phyloP scores from a whole-genome alignment of 1,140 invertebrate species.

The Zaprionus capensis region DNA sequence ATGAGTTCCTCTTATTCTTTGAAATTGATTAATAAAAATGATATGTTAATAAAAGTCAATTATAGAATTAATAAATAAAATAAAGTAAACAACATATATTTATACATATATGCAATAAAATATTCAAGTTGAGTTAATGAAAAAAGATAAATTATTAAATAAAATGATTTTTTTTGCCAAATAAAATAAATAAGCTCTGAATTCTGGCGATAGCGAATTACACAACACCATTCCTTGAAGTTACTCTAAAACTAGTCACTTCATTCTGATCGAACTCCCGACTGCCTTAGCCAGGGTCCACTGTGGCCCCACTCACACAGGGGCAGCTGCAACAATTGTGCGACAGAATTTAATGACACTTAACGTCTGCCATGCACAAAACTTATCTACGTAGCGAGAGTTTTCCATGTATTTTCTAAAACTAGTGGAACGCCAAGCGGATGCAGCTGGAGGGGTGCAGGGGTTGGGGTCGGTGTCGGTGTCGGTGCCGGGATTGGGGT shows the following conservation, averaged over 20 bases:
- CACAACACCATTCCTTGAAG: not conserved
- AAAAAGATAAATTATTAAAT: not conserved
- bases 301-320: not conserved
- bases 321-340: slow-evolving; percentile 42
- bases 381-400: slow-evolving; percentile 39
- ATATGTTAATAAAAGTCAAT: not conserved
- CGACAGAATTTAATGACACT: slow-evolving; percentile 64
- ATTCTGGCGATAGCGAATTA: too few species aligned
- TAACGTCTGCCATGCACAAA: slow-evolving; percentile 57
- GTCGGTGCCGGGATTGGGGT: not conserved
- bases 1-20: too few species aligned
- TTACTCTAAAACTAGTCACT: not conserved
- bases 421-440: slow-evolving; percentile 28
- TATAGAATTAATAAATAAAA: not conserved
- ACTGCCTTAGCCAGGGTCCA: not conserved
- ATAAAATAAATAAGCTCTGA: not conserved
- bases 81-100: not conserved
- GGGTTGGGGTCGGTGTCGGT: not conserved
- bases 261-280: not conserved
- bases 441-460: slow-evolving; percentile 10
- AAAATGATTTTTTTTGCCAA: not conserved
- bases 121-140: not conserved
- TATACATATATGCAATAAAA: not conserved
- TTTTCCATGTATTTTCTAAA: slow-evolving; percentile 53
- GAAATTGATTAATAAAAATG: too few species aligned